phyloP scores from a whole-genome alignment of 2,888 invertebrate genomes.

The Trissoscelio sp. region DNA sequence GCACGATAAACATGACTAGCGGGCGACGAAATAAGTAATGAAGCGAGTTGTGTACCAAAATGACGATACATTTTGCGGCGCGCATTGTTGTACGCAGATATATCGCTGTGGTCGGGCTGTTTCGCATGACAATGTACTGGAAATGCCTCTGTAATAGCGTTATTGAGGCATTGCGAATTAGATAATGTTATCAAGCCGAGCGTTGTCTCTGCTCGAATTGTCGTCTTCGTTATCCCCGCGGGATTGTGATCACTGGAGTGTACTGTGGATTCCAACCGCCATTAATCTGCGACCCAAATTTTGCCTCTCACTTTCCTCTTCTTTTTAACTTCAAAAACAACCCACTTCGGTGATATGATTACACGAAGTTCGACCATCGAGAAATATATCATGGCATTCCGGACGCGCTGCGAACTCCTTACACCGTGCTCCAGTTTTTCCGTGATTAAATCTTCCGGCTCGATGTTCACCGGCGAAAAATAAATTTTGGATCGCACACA shows the following conservation, averaged over 20 bases:
- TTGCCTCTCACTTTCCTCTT: conserved; percentile 41
- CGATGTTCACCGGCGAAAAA: conserved; percentile 14
- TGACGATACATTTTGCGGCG: conserved; percentile 21
- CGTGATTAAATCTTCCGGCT: conserved; percentile 47
- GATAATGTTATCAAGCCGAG: conserved; percentile 71
- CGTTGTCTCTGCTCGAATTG: conserved; percentile 66
- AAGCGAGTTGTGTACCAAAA: background rate
- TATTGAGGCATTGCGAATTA: conserved; percentile 70
- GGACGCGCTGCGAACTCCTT: conserved; percentile 7
- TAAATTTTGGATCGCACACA: conserved; percentile 9
- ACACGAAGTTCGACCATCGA: conserved; percentile 31
- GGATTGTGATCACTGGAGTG: conserved; percentile 46
- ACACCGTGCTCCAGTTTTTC: conserved; percentile 40
- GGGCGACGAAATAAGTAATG: conserved; percentile 52
- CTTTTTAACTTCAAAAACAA: conserved; percentile 14
- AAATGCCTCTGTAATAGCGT: conserved; percentile 60
- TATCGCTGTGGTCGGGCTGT: conserved; percentile 40
- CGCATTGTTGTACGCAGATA: conserved; percentile 47
- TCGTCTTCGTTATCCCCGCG: conserved; percentile 68
- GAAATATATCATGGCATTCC: conserved; percentile 48
- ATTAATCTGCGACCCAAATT: conserved; percentile 61
- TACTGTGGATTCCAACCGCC: conserved; percentile 25
- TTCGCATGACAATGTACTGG: conserved; percentile 62
- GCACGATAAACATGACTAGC: too few relatives aligned
- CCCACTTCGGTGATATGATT: conserved; percentile 38